Evolutionary conservation across 2,888 invertebrate species (phyloP), one percentile per base, ranked within the genome.

Genomic region (Proisotoma minuta): DNA sequence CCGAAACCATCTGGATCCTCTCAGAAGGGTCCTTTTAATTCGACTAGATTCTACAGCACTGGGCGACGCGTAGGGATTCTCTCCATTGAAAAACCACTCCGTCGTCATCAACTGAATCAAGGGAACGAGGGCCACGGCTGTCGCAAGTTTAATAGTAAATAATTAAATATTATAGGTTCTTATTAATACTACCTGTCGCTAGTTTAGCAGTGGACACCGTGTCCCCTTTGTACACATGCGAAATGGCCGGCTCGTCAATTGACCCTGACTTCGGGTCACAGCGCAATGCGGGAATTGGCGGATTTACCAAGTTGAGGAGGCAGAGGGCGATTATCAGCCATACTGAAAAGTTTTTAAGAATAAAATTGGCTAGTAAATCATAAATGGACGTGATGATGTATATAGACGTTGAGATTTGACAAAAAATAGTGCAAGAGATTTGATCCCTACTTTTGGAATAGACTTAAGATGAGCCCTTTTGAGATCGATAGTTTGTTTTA

Each of bases 141-240:
- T 72, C 2, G 85, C 78, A 22, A 88, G 79, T n/a, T n/a, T n/a
- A n/a, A n/a, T n/a, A n/a, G n/a, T n/a, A n/a, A n/a, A n/a, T n/a
- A n/a, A n/a, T n/a, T n/a, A n/a, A n/a, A n/a, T n/a, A n/a, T n/a
- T n/a, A n/a, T n/a, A n/a, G n/a, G n/a, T n/a, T n/a, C n/a, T n/a
- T n/a, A n/a, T n/a, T n/a, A n/a, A n/a, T n/a, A n/a, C n/a, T n/a
- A n/a, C n/a, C n/a, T n/a, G n/a, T n/a, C n/a, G n/a, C n/a, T n/a
- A n/a, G n/a, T n/a, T n/a, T n/a, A 0, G 80, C 77, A 63, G 83
- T 79, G 57, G 84, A 80, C 70, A 89, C 80, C 2, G 87, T 87
- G 75, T 89, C 88, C 1, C 88, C 87, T 0, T 77, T 78, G 76
- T 82, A 87, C 65, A 83, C 83, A 77, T 83, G 83, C 0, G 84